Evolutionary conservation across 2,113 vertebrate species (phyloP).

Genomic region (Clarias magur): DNA sequence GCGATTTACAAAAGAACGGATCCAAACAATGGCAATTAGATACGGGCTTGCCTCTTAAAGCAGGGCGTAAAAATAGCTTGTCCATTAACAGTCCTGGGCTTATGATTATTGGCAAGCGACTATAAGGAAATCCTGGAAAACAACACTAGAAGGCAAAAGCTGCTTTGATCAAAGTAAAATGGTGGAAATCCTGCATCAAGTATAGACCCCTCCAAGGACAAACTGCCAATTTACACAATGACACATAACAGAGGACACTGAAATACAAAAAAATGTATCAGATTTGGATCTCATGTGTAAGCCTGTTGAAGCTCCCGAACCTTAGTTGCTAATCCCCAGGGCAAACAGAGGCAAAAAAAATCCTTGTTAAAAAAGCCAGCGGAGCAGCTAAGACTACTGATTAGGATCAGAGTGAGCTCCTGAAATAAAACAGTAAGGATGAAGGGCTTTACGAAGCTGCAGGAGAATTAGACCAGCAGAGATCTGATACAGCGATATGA

Average conservation of each 20-base stretch:
- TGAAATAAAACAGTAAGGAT: slow-evolving; percentile 51
- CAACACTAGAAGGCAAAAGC: slow-evolving; percentile 25
- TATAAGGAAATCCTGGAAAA: slow-evolving; percentile 34
- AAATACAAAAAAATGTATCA: slow-evolving; percentile 50
- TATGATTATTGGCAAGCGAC: slow-evolving; percentile 24
- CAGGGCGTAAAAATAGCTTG: slow-evolving; percentile 27
- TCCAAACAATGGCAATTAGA: slow-evolving; percentile 44
- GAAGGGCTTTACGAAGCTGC: slow-evolving; percentile 48
- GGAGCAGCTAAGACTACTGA: slow-evolving; percentile 53
- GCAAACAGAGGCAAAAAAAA: slow-evolving; percentile 53
- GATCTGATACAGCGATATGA: slow-evolving; percentile 41
- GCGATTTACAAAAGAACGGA: slow-evolving; percentile 54
- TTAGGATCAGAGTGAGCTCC: slow-evolving; percentile 46
- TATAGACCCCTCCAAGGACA: slow-evolving; percentile 35
- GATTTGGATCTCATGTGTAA: slow-evolving; percentile 55
- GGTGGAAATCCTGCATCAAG: slow-evolving; percentile 33
- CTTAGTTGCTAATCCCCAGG: slow-evolving; percentile 53
- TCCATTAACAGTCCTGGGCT: slow-evolving; percentile 25
- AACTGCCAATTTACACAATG: slow-evolving; percentile 41
- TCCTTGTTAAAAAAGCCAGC: slow-evolving; percentile 50
- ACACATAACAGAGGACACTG: slow-evolving; percentile 30
- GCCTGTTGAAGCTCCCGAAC: slow-evolving; percentile 37
- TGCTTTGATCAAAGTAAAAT: slow-evolving; percentile 36
- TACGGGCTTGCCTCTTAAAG: slow-evolving; percentile 42
- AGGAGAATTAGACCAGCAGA: slow-evolving; percentile 45